Percentiles rank a stretch among this genome's conserved stretches.
These are phyloP conservation scores for Murina feae DNA, from an alignment of 2,113 vertebrate species.

Conservation along the genomic window DNA sequence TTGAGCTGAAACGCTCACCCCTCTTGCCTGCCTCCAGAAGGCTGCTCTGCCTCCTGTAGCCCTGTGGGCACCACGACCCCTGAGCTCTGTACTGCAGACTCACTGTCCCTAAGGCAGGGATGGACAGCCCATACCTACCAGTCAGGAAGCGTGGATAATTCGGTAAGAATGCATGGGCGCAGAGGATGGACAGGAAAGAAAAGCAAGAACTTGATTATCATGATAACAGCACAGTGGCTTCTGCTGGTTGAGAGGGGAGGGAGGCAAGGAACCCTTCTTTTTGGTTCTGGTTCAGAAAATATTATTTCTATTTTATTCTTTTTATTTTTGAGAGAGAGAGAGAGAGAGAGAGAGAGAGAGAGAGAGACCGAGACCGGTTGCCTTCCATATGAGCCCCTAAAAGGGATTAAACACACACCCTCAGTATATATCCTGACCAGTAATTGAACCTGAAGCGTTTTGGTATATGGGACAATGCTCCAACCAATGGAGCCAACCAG, in stretches of 20 bases:
- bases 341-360: too few species aligned
- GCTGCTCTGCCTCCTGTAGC: neutral
- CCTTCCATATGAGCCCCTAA: neutral
- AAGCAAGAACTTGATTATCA: neutral
- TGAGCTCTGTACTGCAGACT: neutral
- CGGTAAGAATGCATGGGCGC: neutral
- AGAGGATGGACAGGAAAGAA: neutral
- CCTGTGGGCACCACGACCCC: neutral
- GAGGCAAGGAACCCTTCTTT: neutral
- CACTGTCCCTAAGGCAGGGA: neutral
- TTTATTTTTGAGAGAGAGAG: neutral
- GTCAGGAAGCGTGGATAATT: neutral
- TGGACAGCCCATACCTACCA: neutral
- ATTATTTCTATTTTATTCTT: neutral
- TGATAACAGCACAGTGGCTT: neutral
- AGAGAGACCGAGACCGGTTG: too few species aligned
- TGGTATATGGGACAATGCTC: too few species aligned
- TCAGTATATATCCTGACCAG: too few species aligned
- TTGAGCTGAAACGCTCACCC: too few species aligned
- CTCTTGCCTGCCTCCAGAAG: neutral
- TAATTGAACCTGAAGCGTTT: too few species aligned
- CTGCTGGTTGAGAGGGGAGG: neutral
- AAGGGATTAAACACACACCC: too few species aligned
- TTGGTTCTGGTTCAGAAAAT: neutral
- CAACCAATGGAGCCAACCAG: too few species aligned